Conservation (phyloP, 2,888 invertebrate species). For the Cataglyphis cursor region DNA sequence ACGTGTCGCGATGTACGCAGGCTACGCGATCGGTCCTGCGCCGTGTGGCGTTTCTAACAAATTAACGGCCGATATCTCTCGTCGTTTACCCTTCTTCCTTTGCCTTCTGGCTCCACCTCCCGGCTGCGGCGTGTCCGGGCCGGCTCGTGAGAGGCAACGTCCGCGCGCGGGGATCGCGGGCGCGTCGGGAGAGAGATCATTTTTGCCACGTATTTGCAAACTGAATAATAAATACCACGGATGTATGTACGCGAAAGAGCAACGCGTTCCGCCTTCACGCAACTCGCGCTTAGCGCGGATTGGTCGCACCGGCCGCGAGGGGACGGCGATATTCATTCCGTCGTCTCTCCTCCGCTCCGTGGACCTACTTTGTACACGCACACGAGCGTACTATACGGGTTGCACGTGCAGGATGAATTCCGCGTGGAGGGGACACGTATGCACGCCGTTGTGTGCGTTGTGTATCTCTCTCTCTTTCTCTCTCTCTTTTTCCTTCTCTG, state of each 20-base stretch:
- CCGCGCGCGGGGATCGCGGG: constrained; percentile 20
- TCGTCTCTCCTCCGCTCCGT: constrained; percentile 70
- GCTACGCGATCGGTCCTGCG: constrained; percentile 72
- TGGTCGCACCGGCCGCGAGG: constrained; percentile 84
- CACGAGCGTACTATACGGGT: constrained; percentile 40
- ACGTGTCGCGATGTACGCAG: neutral
- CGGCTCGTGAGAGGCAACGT: constrained; percentile 53
- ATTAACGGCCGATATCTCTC: constrained; percentile 82
- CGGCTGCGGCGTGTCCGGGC: constrained; percentile 55
- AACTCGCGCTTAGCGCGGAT: constrained; percentile 85
- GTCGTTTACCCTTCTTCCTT: constrained; percentile 69
- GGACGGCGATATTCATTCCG: constrained; percentile 84
- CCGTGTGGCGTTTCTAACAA: constrained; percentile 83
- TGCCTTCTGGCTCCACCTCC: constrained; percentile 83
- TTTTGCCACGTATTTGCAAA: constrained; percentile 86
- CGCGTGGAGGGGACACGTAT: constrained; percentile 60
- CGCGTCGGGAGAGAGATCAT: constrained; percentile 82
- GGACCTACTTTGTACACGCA: constrained; percentile 73
- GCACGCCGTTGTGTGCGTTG: constrained; percentile 63
- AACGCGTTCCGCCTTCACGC: constrained; percentile 86
- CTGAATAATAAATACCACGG: constrained; percentile 86
- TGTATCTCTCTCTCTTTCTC: constrained; percentile 54
- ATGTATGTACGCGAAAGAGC: constrained; percentile 82
- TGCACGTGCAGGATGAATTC: constrained; percentile 41
- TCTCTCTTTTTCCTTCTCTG: constrained; percentile 25